These are phyloP conservation scores for Protula sp. DNA, from an alignment of 2,888 invertebrate genomes.

Conservation along the genomic window DNA sequence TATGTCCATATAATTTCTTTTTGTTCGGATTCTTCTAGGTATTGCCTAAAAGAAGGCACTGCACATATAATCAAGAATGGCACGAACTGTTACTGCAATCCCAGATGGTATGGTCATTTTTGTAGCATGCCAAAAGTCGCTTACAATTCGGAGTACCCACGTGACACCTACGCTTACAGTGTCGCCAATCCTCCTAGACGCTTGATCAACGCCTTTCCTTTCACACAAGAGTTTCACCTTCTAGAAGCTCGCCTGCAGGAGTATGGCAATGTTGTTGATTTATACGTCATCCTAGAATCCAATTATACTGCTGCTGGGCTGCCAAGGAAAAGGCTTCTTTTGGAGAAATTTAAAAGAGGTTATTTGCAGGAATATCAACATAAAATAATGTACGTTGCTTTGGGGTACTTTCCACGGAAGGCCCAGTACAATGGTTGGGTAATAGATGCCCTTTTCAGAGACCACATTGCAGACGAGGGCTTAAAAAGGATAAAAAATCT, in stretches of 20 bases:
- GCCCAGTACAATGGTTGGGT: not conserved
- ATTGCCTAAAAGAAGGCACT: not conserved
- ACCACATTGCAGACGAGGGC: not conserved
- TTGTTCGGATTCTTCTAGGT: too few relatives aligned
- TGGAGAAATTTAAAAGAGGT: not conserved
- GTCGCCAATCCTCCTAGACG: not conserved
- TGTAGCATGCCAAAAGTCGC: not conserved
- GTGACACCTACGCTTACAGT: not conserved
- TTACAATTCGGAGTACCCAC: not conserved
- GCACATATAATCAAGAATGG: not conserved
- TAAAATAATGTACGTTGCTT: not conserved
- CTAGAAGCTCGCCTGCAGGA: not conserved
- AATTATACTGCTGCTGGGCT: not conserved
- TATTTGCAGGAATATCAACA: not conserved
- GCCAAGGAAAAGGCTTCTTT: not conserved
- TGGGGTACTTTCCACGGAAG: not conserved
- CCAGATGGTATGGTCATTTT: not conserved
- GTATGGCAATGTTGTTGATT: conserved; percentile 1
- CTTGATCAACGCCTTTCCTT: not conserved
- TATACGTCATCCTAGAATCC: not conserved
- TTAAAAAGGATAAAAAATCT: not conserved
- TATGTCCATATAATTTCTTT: too few relatives aligned
- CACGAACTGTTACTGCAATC: not conserved
- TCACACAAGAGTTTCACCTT: not conserved
- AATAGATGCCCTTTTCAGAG: not conserved